These are phyloP conservation scores for Engystomops pustulosus DNA, from an alignment of 2,113 vertebrate genomes.

Conservation along the genomic window DNA sequence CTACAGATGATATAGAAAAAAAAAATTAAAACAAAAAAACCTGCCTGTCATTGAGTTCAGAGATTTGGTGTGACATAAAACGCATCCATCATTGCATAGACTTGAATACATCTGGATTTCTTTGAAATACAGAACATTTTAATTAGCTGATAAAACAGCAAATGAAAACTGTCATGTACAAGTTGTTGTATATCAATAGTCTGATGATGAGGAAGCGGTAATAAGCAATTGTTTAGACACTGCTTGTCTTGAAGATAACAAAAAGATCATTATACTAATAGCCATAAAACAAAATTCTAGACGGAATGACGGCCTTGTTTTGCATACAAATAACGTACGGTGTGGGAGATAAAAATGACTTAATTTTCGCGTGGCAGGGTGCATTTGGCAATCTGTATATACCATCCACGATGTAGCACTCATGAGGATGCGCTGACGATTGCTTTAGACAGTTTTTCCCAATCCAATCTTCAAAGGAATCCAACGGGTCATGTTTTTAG, in stretches of 20 bases:
- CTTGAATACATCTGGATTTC: not conserved
- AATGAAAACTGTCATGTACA: not conserved
- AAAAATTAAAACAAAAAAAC: not conserved
- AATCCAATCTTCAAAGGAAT: not conserved
- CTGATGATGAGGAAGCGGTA: not conserved
- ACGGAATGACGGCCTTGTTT: not conserved
- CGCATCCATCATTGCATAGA: not conserved
- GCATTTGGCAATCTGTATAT: not conserved
- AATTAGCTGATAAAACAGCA: conserved; percentile 24
- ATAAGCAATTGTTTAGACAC: conserved; percentile 28
- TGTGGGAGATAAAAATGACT: not conserved
- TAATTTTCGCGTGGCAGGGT: not conserved
- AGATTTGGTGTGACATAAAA: conserved; percentile 9
- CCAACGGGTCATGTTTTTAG: not conserved
- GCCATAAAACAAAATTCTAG: not conserved
- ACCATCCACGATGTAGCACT: not conserved
- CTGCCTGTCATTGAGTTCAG: not conserved
- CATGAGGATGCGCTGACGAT: not conserved
- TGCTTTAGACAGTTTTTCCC: not conserved
- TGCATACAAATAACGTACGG: not conserved
- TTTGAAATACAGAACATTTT: not conserved
- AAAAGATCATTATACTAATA: conserved; percentile 16
- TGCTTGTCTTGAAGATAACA: not conserved
- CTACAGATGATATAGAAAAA: no score
- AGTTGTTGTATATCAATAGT: conserved; percentile 7